Evolutionary conservation across 2,797 vertebrate genomes (phyloP).

Genomic region (Telmatherina bonti): DNA sequence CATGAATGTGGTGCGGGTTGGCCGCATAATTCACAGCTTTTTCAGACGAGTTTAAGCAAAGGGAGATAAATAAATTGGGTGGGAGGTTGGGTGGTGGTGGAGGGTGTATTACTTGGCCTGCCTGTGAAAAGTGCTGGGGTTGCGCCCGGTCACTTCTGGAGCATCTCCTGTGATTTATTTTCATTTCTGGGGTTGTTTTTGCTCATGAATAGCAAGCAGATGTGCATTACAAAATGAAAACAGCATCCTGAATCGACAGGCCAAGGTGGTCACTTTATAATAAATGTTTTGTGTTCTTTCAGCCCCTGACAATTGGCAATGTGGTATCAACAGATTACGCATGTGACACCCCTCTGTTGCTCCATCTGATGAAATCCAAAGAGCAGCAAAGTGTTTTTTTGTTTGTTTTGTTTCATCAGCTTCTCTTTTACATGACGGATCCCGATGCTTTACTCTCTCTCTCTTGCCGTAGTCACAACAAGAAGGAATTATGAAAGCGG

Average conservation of each 20-base stretch:
- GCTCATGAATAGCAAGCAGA: constrained; percentile 72
- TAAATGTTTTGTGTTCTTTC: constrained; percentile 61
- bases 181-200: constrained; percentile 47
- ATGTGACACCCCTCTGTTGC: constrained; percentile 39
- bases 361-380: constrained; percentile 59
- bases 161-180: constrained; percentile 67
- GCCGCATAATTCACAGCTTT: constrained; percentile 60
- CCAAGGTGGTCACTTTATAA: constrained; percentile 52
- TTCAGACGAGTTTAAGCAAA: constrained; percentile 61
- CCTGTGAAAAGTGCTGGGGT: constrained; percentile 50
- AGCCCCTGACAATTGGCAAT: constrained; percentile 54
- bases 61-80: constrained; percentile 62
- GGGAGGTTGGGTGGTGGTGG: background rate
- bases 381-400: constrained; percentile 52
- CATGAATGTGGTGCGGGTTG: constrained; percentile 74
- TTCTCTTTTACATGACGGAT: constrained; percentile 45
- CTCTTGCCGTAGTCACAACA: constrained; percentile 38
- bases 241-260: constrained; percentile 52
- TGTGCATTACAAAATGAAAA: constrained; percentile 63
- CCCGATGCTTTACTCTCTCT: constrained; percentile 32
- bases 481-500: constrained; percentile 33
- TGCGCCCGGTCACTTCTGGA: constrained; percentile 66
- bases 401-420: constrained; percentile 20
- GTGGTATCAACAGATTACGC: constrained; percentile 58
- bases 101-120: constrained; percentile 27